These are phyloP conservation scores for Lepidurus couesii DNA, from an alignment of 1,140 invertebrate species.

Conservation along the genomic window DNA sequence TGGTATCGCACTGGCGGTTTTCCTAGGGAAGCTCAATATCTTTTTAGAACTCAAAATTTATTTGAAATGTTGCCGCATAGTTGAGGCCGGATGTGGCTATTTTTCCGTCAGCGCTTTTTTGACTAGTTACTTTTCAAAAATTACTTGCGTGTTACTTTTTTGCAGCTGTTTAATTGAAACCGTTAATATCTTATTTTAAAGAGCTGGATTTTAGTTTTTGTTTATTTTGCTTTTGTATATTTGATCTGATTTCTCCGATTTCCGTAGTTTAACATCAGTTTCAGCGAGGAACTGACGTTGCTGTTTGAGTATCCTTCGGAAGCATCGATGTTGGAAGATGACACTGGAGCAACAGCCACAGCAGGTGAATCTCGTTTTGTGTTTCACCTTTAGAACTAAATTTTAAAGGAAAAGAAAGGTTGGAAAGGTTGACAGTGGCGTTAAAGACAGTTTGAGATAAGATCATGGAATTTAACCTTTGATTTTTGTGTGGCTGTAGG, in stretches of 20 bases:
- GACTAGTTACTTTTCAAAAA: too few relatives aligned
- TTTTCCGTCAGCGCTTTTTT: too few relatives aligned
- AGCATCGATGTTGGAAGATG: conserved; percentile 55
- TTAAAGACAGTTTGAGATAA: neutral
- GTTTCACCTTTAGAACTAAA: neutral
- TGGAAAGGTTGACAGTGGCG: neutral
- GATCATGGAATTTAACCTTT: neutral
- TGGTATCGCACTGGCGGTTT: too few relatives aligned
- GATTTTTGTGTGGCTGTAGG: conserved; percentile 39
- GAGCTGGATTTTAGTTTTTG: too few relatives aligned
- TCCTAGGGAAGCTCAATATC: too few relatives aligned
- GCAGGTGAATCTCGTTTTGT: neutral
- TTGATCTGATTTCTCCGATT: neutral
- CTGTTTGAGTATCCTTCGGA: conserved; percentile 84
- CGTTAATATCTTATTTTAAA: too few relatives aligned
- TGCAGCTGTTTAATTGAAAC: too few relatives aligned
- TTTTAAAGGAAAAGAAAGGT: conserved; percentile 1
- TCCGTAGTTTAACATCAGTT: conserved; percentile 69
- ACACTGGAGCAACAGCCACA: conserved; percentile 19
- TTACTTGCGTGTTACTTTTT: too few relatives aligned
- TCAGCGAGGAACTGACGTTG: conserved; percentile 71
- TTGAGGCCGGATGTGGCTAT: too few relatives aligned
- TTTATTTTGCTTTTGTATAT: too few relatives aligned
- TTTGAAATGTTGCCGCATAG: too few relatives aligned
- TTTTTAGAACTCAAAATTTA: too few relatives aligned